Conservation (phyloP, 1,140 invertebrate genomes). For the Lordiphosa stackelbergi region DNA sequence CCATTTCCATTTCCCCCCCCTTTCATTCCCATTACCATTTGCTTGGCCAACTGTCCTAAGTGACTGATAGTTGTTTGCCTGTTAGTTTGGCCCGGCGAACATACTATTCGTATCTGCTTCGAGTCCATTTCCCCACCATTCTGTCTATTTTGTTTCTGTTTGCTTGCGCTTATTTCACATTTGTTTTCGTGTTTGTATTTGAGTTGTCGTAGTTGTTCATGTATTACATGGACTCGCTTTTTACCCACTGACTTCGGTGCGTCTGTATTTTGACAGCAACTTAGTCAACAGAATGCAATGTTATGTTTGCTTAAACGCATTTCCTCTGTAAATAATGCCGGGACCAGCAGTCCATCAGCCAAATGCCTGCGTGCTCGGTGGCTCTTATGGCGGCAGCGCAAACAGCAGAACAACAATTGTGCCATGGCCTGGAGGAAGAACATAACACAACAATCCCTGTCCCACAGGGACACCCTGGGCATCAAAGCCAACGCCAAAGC, state of each 20-base stretch:
- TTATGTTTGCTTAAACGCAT: constrained; percentile 58
- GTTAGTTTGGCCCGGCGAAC: constrained; percentile 55
- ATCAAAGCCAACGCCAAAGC: constrained; percentile 30
- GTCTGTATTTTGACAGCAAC: constrained; percentile 61
- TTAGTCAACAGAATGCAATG: constrained; percentile 49
- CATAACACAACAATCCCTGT: constrained; percentile 18
- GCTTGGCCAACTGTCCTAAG: constrained; percentile 69
- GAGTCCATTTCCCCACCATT: constrained; percentile 41
- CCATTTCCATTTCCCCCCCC: constrained; percentile 21
- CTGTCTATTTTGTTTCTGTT: constrained; percentile 37
- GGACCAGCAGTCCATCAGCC: background rate
- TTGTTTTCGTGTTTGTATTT: constrained; percentile 56
- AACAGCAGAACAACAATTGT: constrained; percentile 31
- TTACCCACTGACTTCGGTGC: constrained; percentile 19
- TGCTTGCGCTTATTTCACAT: constrained; percentile 57
- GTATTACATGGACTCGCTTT: constrained; percentile 45
- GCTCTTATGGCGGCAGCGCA: constrained; percentile 13
- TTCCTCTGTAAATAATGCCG: constrained; percentile 63
- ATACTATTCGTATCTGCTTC: constrained; percentile 22
- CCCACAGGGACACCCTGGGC: constrained; percentile 16
- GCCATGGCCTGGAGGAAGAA: constrained; percentile 6
- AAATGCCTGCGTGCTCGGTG: constrained; percentile 21
- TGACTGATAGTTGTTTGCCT: constrained; percentile 71
- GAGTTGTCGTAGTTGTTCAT: constrained; percentile 62
- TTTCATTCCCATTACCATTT: constrained; percentile 8